Evolutionary conservation across 2,113 vertebrate genomes (phyloP), one percentile per base, ranked within the genome.

Genomic region (Acanthisitta chloris): DNA sequence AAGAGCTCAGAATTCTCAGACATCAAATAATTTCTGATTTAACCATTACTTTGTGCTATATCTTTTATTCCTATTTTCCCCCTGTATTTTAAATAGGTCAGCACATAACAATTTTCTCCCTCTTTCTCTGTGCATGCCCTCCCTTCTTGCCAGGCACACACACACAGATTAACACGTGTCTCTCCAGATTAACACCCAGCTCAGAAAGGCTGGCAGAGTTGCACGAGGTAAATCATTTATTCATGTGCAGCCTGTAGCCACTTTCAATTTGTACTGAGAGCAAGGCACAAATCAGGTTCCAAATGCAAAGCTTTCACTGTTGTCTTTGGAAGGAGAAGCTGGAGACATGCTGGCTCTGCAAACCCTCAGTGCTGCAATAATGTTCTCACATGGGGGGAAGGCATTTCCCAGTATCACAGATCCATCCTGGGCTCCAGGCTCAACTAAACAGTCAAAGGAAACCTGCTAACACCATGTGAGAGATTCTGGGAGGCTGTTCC

Each of bases 91-190:
- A 54, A 92, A 34, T 12, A 59, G 23, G 6, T 65, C 71, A 70
- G 33, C 38, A 59, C 40, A 34, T 8, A 21, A 21, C 36, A 43
- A 3, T 15, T 69, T 67, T 29, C 54, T 21, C 25, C 57, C 67
- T 5, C 14, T 36, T 62, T 59, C 14, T 9, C 34, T 34, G 48
- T 10, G 17, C 14, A 0, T 14, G 14, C 25, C 34, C 43, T 90
- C 36, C 14, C 40, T 70, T 78, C 49, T 42, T 33, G 46, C 13
- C 57, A 40, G 55, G n/a, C n/a, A 57, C 25, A 17, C 31, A 29
- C 31, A 8, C 26, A 4, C 17, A 42, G 9, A n/a, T 1, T 0
- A 19, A 4, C 28, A 12, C 1, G 15, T 25, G 5, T 25, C 20
- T 34, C 46, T 38, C 17, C 25, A 54, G 12, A 40, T 49, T 9